Evolutionary conservation across 2,113 vertebrate species (phyloP).

Genomic region (Petromus typicus): DNA sequence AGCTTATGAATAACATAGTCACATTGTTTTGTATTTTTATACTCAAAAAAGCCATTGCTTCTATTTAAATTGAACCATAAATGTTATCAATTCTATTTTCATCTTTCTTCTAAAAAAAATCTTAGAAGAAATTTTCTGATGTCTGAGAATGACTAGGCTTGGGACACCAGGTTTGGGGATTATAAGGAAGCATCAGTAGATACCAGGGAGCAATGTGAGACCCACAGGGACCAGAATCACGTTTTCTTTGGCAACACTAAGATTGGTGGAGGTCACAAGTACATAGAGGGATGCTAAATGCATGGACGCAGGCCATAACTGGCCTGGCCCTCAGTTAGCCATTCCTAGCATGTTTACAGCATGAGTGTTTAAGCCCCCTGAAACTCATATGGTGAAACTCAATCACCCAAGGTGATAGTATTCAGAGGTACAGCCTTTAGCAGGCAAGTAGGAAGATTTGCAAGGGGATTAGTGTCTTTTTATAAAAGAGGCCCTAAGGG

Average conservation of each 20-base stretch:
- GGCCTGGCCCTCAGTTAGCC: neutral
- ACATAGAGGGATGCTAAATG: too few relatives aligned
- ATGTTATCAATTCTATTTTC: neutral
- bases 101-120: constrained; percentile 8
- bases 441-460: neutral
- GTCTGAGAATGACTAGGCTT: neutral
- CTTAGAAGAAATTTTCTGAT: neutral
- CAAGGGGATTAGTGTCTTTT: neutral
- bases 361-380: neutral
- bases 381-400: neutral
- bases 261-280: neutral
- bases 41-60: neutral
- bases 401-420: neutral
- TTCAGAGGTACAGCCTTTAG: neutral
- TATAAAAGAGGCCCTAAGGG: neutral
- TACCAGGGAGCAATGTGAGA: neutral
- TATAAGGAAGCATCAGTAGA: neutral
- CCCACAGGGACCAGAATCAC: neutral
- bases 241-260: neutral
- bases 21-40: neutral
- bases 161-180: neutral
- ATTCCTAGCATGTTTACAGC: neutral
- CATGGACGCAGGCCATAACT: neutral
- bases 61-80: neutral
- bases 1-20: neutral